These are phyloP conservation scores for Plebejus anna DNA, from an alignment of 2,888 invertebrate genomes.

Conservation along the genomic window DNA sequence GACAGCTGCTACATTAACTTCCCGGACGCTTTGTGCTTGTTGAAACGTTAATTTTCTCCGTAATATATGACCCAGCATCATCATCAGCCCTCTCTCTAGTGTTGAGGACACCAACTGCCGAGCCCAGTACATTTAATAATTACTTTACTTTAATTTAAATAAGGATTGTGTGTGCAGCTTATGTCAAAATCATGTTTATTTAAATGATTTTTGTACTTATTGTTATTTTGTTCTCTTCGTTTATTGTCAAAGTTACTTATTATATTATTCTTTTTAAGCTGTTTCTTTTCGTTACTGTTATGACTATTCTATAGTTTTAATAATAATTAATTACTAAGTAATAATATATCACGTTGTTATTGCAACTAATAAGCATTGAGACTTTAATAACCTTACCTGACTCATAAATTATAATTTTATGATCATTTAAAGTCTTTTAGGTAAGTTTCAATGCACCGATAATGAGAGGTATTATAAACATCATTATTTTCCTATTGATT, in stretches of 20 bases:
- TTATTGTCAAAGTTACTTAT: no score
- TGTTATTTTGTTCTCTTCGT: no score
- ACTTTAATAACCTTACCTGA: background rate
- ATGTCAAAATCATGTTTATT: no score
- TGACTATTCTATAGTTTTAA: no score
- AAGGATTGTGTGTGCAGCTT: no score
- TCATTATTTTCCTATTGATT: background rate
- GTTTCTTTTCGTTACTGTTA: no score
- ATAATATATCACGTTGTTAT: background rate
- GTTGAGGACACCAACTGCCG: no score
- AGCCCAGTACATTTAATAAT: no score
- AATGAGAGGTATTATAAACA: background rate
- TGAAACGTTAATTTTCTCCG: slow-evolving; percentile 45
- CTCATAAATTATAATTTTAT: background rate
- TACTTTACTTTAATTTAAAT: no score
- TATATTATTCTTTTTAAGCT: no score
- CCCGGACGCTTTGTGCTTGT: slow-evolving; percentile 47
- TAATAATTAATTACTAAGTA: no score
- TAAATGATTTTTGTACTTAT: no score
- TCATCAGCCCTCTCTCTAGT: background rate
- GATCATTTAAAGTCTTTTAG: background rate
- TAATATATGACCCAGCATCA: slow-evolving; percentile 36
- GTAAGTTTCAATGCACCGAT: background rate
- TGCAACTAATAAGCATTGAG: background rate
- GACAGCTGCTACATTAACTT: slow-evolving; percentile 57